Percentiles rank a stretch among this genome's conserved stretches.
Conservation (phyloP, 2,113 vertebrate species). For the Thomomys bottae region DNA sequence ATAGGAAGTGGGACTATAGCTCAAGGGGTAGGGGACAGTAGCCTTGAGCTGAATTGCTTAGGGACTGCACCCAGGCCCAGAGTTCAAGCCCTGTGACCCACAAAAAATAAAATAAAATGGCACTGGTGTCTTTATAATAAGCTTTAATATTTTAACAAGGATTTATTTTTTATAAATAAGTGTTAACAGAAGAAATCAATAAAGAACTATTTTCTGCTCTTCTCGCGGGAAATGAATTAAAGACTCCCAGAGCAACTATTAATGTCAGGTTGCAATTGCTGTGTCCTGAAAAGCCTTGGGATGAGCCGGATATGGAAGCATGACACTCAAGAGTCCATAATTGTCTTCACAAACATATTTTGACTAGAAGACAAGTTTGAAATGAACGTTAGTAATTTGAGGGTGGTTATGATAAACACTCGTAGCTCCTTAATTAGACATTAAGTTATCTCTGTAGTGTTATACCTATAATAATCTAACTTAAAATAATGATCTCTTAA, state of each 20-base stretch:
- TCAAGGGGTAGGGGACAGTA: too few relatives aligned
- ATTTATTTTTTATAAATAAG: too few relatives aligned
- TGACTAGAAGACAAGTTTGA: neutral
- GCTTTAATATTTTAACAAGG: too few relatives aligned
- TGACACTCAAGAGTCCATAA: neutral
- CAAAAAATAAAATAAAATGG: too few relatives aligned
- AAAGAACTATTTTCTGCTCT: too few relatives aligned
- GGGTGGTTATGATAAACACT: neutral
- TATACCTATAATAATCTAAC: conserved; percentile 10
- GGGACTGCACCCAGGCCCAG: too few relatives aligned
- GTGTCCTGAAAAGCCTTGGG: neutral
- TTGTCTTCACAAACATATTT: neutral
- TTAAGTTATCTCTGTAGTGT: conserved; percentile 4
- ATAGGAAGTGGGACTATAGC: too few relatives aligned
- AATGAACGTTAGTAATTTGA: conserved; percentile 12
- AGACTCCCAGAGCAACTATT: neutral
- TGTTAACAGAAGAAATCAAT: too few relatives aligned
- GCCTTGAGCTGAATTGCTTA: too few relatives aligned
- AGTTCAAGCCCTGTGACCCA: too few relatives aligned
- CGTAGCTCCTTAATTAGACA: conserved; percentile 1
- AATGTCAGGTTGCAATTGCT: conserved; percentile 15
- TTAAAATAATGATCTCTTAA: conserved; percentile 33
- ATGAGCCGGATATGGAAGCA: conserved; percentile 33
- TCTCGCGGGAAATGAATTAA: too few relatives aligned
- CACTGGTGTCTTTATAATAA: neutral